Evolutionary conservation across 2,113 vertebrate genomes (phyloP), one percentile per base, ranked within the genome.

Genomic region (Scomber colias): DNA sequence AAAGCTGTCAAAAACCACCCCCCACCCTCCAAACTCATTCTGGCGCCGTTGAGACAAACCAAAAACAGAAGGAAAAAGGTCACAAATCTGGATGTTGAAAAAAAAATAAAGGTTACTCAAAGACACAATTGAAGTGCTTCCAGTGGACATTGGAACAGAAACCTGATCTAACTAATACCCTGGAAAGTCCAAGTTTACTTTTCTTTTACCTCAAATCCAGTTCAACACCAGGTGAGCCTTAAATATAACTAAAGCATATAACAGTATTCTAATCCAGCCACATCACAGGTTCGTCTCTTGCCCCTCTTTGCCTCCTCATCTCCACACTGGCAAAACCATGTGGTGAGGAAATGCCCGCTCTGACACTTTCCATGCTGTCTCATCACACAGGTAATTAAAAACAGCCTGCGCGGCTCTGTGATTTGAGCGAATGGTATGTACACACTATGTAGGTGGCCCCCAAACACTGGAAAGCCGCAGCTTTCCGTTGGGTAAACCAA

Each of bases 341-440:
- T 51, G 35, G 17, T 49, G 74, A 77, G 63, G 63, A 84, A 89
- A 68, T 30, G 60, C 67, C 61, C 40, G 11, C 78, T 78, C 74
- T 46, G 66, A 85, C 71, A 81, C 75, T 90, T 92, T 92, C 82
- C 84, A 79, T 71, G 79, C 76, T 1, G 65, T 79, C 79, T 84
- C 89, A 86, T 88, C 84, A 90, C 61, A 73, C 63, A 73, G 79
- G 63, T 91, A 81, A 91, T 90, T 91, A 89, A 83, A 91, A 90
- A 46, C 91, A 91, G 82, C 57, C 70, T 68, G 69, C 30, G 63
- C 30, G 56, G 70, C 65, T 64, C 24, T 50, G 50, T 55, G 77
- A 68, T 72, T 81, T 62, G 53, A 71, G 61, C 75, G 60, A 55
- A 77, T 19, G 70, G 74, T 69, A 73, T 73, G 60, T 76, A 67